phyloP scores from a whole-genome alignment of 2,797 vertebrate species.

The Muscicapa comitata region DNA sequence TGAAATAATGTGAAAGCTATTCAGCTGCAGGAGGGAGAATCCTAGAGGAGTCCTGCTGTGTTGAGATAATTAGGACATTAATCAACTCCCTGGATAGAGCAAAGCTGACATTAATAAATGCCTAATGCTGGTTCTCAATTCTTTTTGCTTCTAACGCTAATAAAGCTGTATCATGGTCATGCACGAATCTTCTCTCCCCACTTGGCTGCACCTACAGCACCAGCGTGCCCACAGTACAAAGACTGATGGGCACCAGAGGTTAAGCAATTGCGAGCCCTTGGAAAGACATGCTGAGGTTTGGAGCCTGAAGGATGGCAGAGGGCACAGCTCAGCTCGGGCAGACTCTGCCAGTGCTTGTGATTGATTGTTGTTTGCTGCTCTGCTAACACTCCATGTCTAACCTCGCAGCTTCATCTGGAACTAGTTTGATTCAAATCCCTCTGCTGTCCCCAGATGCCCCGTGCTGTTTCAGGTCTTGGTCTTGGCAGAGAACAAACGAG shows the following conservation, averaged over 20 bases:
- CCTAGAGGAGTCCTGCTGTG: slow-evolving; percentile 36
- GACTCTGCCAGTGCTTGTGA: neutral
- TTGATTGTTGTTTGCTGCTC: slow-evolving; percentile 1
- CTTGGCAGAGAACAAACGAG: neutral
- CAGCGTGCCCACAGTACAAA: neutral
- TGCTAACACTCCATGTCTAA: neutral
- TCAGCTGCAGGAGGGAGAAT: slow-evolving; percentile 29
- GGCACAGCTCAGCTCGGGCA: neutral
- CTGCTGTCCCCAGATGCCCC: neutral
- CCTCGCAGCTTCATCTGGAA: neutral
- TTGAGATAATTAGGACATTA: slow-evolving; percentile 55
- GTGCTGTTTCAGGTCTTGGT: neutral
- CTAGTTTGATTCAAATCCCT: neutral
- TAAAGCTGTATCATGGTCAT: neutral
- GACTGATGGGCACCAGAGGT: neutral
- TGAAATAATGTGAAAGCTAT: slow-evolving; percentile 34
- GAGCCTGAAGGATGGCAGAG: neutral
- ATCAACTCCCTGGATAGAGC: slow-evolving; percentile 25
- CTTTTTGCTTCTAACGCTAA: neutral
- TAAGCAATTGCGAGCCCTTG: neutral
- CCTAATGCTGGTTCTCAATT: neutral
- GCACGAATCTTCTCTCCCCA: accelerated
- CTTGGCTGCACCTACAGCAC: neutral
- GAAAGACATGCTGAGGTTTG: neutral
- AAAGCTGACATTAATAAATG: neutral